Base-by-base conservation (phyloP, 2,888 invertebrate genomes). In the Perizoma affinitatum region DNA sequence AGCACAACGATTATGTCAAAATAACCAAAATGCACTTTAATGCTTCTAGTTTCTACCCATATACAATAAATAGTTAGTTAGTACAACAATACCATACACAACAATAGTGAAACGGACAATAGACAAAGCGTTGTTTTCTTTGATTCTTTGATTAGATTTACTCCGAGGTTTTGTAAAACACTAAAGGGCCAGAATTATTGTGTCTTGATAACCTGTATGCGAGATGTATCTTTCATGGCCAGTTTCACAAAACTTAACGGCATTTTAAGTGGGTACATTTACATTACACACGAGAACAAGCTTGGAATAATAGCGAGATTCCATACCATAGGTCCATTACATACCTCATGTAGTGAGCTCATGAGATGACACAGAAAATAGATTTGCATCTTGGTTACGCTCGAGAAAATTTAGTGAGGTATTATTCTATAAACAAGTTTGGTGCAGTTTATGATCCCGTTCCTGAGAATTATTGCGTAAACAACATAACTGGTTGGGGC, bases 401-500 rank as follows among this genome's bases (percentile, higher is more conserved):
- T 61, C 44, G 33, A 51, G 54, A 54, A 67, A 63, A 65, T 63
- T 46, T 52, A 43, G 54, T 57, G 38, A 61, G 51, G 57, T 57
- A 58, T 34, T 59, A 63, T 57, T 63, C 50, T 50, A 52, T 58
- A 62, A 59, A 54, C 60, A 60, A 54, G 40, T 62, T 65, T 52
- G 45, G 63, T 79, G 63, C 55, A 63, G 58, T 84, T 83, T 80
- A 84, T 70, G 71, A 73, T 70, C 54, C 74, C 71, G 75, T 80
- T 77, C 58, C 73, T 71, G 71, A 75, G 72, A 78, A 82, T 82
- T 81, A 79, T 63, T 63, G 49, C 58, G 63, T 58, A 63, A 58
- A 59, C 55, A 58, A 58, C 48, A 49, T 52, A 33, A 58, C 63
- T 55, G 50, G 55, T 63, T 58, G 58, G 51, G 58, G 82, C 79